Base-by-base conservation (phyloP, 2,888 invertebrate genomes). In the Conus canariensis region DNA sequence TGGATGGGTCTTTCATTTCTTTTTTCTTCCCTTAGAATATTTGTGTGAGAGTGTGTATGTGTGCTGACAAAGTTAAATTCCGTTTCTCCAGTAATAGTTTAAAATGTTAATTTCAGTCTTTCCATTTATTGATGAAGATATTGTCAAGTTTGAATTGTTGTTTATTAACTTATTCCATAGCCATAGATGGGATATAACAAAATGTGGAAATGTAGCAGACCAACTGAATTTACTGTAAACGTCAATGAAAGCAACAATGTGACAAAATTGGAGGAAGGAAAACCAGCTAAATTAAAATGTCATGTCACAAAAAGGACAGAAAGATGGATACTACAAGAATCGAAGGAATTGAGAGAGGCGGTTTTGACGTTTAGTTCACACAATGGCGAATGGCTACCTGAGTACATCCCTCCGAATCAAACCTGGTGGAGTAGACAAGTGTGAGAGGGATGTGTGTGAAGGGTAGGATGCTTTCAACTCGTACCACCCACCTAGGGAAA, bases 131-230 rank as follows among this genome's bases (percentile, higher is more conserved):
- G 22, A 58, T 10, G 22, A 83, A 58, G 10, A 19, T 82, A 16
- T 82, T 82, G 82, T 82, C 82, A 45, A 16, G 14, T 56, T 45
- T 45, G 82, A 82, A 82, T n/a, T 45, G 82, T 82, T 82, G 16
- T 82, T 64, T 82, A 16, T 82, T 82, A 45, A 82, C 56, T 82
- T 56, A 56, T 56, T 56, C 56, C 19, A 56, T 82, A 77, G 56
- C 9, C 16, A 25, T n/a, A 25, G 10, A 77, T 9, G 30, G 14
- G 77, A 77, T 9, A 14, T 10, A 25, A 5, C 1, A 25, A 25
- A 25, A 22, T 12, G 12, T 9, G 12, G 30, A 77, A 19, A 5
- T 25, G 77, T 25, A 30, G 77, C 1, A 77, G 30, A 77, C 1
- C n/a, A 74, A n/a, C 74, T n/a, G 19, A n/a, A 19, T 74, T n/a